phyloP scores from a whole-genome alignment of 2,113 vertebrate genomes.

The Oxygymnocypris stewartii region DNA sequence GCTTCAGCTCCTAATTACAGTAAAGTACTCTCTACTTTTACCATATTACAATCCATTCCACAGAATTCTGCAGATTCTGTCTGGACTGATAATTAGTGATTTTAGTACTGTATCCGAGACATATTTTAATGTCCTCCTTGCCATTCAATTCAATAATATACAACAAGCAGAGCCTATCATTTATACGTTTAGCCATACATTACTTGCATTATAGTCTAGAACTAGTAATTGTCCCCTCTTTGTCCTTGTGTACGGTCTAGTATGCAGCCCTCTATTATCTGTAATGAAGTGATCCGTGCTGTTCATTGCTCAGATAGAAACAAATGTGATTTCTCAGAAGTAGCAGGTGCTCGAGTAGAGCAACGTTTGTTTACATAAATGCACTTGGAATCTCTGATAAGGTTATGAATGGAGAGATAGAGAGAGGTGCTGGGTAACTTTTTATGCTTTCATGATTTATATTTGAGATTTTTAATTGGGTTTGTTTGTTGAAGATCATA shows the following conservation, averaged over 20 bases:
- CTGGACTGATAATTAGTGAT: neutral
- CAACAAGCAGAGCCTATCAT: conserved; percentile 10
- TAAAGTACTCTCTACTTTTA: conserved; percentile 8
- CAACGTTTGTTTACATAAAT: conserved; percentile 12
- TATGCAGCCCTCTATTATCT: conserved; percentile 13
- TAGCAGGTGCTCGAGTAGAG: conserved; percentile 6
- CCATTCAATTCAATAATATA: neutral
- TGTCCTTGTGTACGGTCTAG: neutral
- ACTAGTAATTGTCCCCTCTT: neutral
- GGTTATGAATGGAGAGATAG: conserved; percentile 18
- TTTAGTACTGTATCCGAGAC: neutral
- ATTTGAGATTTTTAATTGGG: conserved; percentile 4
- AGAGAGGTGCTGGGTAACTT: conserved; percentile 6
- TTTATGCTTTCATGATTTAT: neutral
- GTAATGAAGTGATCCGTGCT: conserved; percentile 9
- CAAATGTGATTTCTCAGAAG: conserved; percentile 13
- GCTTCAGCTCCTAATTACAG: neutral
- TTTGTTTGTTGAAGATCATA: neutral
- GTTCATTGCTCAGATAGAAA: conserved; percentile 24
- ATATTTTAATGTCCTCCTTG: neutral
- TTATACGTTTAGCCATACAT: neutral
- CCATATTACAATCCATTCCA: neutral
- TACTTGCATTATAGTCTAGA: neutral
- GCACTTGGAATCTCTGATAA: neutral
- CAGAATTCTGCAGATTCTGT: neutral